Conservation (phyloP, 1,140 invertebrate species). For the Phymastichus coffea region DNA sequence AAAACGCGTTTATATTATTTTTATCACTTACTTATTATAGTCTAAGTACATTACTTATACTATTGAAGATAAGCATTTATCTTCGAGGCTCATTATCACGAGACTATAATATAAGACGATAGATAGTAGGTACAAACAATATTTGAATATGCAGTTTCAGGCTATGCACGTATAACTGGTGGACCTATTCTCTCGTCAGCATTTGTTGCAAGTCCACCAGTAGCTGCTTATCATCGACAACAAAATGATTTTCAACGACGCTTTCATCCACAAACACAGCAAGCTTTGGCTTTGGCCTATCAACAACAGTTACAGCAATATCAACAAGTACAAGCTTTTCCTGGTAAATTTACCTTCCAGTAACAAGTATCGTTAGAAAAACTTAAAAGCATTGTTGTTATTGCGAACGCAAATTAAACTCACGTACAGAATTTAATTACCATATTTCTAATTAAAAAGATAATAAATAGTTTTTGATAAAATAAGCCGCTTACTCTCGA, state of each 20-base stretch:
- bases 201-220: neutral
- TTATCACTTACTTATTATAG: conserved; percentile 20
- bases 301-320: conserved; percentile 37
- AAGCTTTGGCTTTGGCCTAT: conserved; percentile 31
- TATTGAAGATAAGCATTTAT: neutral
- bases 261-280: conserved; percentile 29
- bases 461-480: neutral
- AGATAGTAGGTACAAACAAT: no score
- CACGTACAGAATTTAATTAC: neutral
- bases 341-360: conserved; percentile 30
- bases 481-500: no score
- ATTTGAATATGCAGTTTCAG: no score
- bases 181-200: neutral
- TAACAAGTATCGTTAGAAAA: conserved; percentile 24
- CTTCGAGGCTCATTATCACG: neutral
- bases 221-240: neutral
- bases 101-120: no score
- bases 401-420: no score
- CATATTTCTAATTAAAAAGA: neutral
- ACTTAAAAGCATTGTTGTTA: no score
- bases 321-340: conserved; percentile 31
- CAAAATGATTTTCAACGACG: conserved; percentile 11
- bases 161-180: conserved; percentile 1
- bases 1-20: no score
- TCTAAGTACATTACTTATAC: conserved; percentile 18